Base-by-base conservation (phyloP, 2,797 vertebrate genomes). In the Muraenolepis orangiensis region DNA sequence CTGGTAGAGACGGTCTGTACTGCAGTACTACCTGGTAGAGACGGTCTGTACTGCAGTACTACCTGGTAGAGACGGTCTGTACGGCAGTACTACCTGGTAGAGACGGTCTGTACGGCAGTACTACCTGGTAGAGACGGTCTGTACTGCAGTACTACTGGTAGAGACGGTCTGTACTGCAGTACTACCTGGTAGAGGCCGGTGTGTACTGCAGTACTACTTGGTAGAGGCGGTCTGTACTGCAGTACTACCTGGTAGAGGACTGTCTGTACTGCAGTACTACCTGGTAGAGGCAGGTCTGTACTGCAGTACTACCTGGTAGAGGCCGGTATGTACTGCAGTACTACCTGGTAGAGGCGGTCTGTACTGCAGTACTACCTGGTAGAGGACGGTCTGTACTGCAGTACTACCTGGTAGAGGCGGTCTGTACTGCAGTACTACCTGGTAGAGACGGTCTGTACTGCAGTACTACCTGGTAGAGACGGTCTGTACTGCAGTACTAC, bases 171-270 rank as follows among this genome's bases (percentile, higher is more conserved):
- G 40, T 42, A 51, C 42, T 57, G 51, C n/a, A n/a, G n/a, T n/a
- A 51, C 42, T 0, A 18, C 42, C 13, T 4, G 4, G 1, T 46
- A 46, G 42, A 18, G 5, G 16, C n/a, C 40, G 40, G 40, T 14
- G 12, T 16, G 40, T 42, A 51, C 42, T 57, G 51, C n/a, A n/a
- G n/a, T n/a, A 57, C 51, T 57, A 2, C 61, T 16, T 30, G 85
- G n/a, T n/a, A n/a, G n/a, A n/a, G n/a, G n/a, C n/a, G n/a, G n/a
- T n/a, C n/a, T n/a, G n/a, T n/a, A n/a, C n/a, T n/a, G n/a, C n/a
- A n/a, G n/a, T n/a, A 51, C 42, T 0, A 18, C 42, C 13, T 4
- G 4, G 1, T 46, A 46, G 42, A 18, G 5, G 16, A n/a, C 40
- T 12, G 40, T 14, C 40, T 16, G 40, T 42, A 51, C 42, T 57